Percentiles rank a stretch among this genome's conserved stretches.
phyloP scores from a whole-genome alignment of 2,797 vertebrate species.

The Phoeniculus purpureus region DNA sequence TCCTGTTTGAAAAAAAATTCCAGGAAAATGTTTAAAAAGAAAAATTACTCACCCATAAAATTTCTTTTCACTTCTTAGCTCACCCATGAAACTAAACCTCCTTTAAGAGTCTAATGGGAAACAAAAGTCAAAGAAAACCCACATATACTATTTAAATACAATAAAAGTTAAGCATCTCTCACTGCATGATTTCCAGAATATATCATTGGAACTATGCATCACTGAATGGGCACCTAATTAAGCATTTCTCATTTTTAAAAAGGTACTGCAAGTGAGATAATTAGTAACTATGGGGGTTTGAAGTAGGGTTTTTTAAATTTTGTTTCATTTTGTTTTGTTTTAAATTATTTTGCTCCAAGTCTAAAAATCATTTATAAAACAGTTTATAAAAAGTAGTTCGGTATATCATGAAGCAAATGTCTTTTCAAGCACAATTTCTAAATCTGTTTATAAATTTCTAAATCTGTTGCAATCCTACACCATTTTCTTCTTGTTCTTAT shows the following conservation, averaged over 20 bases:
- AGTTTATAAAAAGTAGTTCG: not conserved
- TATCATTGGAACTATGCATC: not conserved
- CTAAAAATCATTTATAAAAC: conserved; percentile 1
- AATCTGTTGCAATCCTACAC: not conserved
- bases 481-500: not conserved
- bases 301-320: accelerated
- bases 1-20: not conserved
- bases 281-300: not conserved
- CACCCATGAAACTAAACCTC: not conserved
- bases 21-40: not conserved
- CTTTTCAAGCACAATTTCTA: not conserved
- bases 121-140: not conserved
- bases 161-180: not conserved
- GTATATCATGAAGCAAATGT: not conserved
- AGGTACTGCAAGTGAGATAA: not conserved
- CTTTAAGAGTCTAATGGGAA: not conserved
- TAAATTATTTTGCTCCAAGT: not conserved
- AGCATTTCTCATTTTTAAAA: not conserved
- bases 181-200: not conserved
- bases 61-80: not conserved
- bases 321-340: not conserved
- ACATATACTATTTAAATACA: not conserved
- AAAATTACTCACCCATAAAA: not conserved
- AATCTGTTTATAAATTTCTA: not conserved
- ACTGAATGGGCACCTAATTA: not conserved